These are phyloP conservation scores for Cebidichthys violaceus DNA, from an alignment of 2,113 vertebrate genomes.

Conservation along the genomic window DNA sequence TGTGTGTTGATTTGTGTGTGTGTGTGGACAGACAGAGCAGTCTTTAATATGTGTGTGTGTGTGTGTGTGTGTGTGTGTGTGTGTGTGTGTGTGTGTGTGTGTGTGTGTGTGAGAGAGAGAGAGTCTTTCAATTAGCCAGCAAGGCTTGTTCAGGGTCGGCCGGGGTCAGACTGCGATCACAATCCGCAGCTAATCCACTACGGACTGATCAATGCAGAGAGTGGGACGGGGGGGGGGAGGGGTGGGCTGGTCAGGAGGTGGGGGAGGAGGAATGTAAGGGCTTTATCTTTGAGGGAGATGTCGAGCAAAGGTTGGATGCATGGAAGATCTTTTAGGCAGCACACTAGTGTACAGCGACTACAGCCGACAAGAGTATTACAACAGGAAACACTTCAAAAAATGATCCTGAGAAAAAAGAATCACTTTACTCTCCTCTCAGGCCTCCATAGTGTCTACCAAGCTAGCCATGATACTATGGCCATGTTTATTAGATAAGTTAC, in stretches of 20 bases:
- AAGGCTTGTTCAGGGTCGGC: slow-evolving; percentile 48
- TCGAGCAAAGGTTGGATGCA: not conserved
- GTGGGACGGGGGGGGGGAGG: slow-evolving; percentile 3
- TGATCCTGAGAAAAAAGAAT: not conserved
- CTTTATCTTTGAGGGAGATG: slow-evolving; percentile 1
- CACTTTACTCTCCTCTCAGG: not conserved
- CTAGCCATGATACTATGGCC: not conserved
- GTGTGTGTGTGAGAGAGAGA: slow-evolving; percentile 20
- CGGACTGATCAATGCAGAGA: slow-evolving; percentile 58
- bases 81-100: slow-evolving; percentile 38
- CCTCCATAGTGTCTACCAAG: not conserved
- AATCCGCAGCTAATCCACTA: slow-evolving; percentile 67
- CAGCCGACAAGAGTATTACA: not conserved
- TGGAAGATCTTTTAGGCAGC: not conserved
- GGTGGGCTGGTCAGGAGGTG: not conserved
- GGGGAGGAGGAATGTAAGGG: slow-evolving; percentile 3
- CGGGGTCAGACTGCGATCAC: slow-evolving; percentile 65
- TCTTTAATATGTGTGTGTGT: slow-evolving; percentile 21
- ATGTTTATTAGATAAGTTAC: not conserved
- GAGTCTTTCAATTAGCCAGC: slow-evolving; percentile 72
- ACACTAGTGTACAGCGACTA: not conserved
- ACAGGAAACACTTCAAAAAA: not conserved
- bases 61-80: slow-evolving; percentile 38
- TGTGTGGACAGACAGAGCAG: not conserved
- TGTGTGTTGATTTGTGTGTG: slow-evolving; percentile 30